Conservation (phyloP, 2,113 vertebrate species). For the Myrmecobius fasciatus region DNA sequence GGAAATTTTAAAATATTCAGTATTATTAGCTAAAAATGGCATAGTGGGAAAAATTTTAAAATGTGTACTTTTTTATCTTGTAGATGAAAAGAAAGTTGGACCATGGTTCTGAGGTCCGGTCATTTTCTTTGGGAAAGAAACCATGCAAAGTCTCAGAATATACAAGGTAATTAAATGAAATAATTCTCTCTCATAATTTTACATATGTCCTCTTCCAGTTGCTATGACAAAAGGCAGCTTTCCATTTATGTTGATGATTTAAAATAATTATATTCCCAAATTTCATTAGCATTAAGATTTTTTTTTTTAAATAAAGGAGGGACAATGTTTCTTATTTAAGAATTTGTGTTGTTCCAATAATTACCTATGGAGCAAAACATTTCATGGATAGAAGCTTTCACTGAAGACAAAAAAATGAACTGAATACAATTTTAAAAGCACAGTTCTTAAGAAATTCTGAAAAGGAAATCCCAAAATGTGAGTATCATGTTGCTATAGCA, state of each 20-base stretch:
- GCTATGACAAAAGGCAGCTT: slow-evolving; percentile 58
- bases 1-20: slow-evolving; percentile 45
- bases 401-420: slow-evolving; percentile 40
- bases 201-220: slow-evolving; percentile 41
- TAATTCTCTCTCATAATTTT: slow-evolving; percentile 69
- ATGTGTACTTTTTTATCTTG: slow-evolving; percentile 80
- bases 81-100: slow-evolving; percentile 99
- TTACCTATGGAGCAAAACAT: slow-evolving; percentile 23
- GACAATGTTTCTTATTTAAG: slow-evolving; percentile 19
- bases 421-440: slow-evolving; percentile 70
- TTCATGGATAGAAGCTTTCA: slow-evolving; percentile 62
- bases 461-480: slow-evolving; percentile 75
- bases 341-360: slow-evolving; percentile 31
- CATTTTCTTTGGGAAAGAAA: slow-evolving; percentile 99
- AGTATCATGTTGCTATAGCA: slow-evolving; percentile 83
- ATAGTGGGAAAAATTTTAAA: slow-evolving; percentile 49
- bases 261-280: background rate
- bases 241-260: slow-evolving; percentile 63
- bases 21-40: slow-evolving; percentile 48
- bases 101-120: slow-evolving; percentile 99
- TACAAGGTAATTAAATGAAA: slow-evolving; percentile 90
- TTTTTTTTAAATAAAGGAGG: slow-evolving; percentile 3
- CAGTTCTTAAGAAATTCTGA: slow-evolving; percentile 58
- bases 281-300: background rate
- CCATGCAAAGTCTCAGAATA: slow-evolving; percentile 99